A percentile compares a stretch with the other conserved stretches of the same genome.
Evolutionary conservation across 92 coral and sea anemone genomes (phyloP).

Genomic region (Desmophyllum pertusum): DNA sequence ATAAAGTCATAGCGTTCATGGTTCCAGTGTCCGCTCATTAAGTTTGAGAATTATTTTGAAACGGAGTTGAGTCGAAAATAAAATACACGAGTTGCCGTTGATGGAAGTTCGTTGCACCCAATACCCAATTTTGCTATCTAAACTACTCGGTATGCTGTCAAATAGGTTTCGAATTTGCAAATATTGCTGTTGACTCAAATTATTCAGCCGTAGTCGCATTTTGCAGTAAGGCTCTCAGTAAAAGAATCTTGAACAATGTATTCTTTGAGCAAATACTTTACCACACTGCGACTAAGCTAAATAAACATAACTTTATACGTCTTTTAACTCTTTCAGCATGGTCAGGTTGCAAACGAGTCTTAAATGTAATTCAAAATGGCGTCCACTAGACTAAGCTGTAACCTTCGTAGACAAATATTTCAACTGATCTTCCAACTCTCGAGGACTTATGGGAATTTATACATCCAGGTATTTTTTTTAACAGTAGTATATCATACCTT

Average conservation of each 20-base stretch:
- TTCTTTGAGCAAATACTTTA: neutral
- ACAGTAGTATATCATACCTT: neutral
- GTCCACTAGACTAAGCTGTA: neutral
- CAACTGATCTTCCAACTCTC: neutral
- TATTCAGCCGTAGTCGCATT: neutral
- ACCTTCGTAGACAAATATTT: neutral
- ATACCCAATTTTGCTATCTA: no score
- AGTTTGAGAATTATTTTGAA: no score
- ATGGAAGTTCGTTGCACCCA: no score
- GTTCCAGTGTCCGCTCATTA: no score
- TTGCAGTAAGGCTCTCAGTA: neutral
- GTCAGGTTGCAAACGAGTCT: neutral
- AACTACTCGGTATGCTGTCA: no score
- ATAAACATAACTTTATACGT: neutral
- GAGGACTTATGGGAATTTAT: neutral
- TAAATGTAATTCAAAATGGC: neutral
- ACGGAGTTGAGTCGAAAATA: no score
- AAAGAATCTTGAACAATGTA: no score
- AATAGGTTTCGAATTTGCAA: neutral
- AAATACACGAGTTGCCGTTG: no score
- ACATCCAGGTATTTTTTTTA: neutral
- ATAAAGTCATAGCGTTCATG: no score
- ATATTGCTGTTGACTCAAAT: neutral
- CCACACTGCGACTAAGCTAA: neutral
- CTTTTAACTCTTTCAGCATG: neutral